Conservation (phyloP, 2,113 vertebrate genomes). For the Calyptommatus sinebrachiatus region DNA sequence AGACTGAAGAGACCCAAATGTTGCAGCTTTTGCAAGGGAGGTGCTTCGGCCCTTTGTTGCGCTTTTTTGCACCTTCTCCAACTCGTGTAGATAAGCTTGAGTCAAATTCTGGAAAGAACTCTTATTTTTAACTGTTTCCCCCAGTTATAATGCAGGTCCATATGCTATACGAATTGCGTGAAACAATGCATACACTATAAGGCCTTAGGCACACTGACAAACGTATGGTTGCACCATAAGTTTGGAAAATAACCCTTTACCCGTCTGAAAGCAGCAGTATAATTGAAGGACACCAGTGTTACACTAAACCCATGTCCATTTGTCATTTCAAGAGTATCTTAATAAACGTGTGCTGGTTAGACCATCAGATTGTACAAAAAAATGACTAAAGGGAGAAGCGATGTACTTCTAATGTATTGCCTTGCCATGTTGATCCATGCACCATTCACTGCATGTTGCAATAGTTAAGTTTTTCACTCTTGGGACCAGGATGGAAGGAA, state of each 20-base stretch:
- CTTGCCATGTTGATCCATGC: not conserved
- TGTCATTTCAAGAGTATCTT: too few species aligned
- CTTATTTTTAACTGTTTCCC: not conserved
- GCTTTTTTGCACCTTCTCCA: too few species aligned
- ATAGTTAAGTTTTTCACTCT: not conserved
- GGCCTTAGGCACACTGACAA: too few species aligned
- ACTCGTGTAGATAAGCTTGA: not conserved
- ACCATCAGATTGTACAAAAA: not conserved
- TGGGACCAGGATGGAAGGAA: not conserved
- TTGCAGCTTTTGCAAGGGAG: too few species aligned
- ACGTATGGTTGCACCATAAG: not conserved
- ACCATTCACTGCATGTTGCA: not conserved
- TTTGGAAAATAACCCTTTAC: not conserved
- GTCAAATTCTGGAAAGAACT: not conserved
- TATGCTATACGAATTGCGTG: not conserved
- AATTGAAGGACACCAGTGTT: not conserved
- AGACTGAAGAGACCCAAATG: too few species aligned
- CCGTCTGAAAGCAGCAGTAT: not conserved
- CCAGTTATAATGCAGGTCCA: not conserved
- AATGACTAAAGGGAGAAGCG: not conserved
- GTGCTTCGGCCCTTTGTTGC: too few species aligned
- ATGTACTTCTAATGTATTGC: too few species aligned
- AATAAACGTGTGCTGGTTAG: too few species aligned
- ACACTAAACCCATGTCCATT: conserved; percentile 1
- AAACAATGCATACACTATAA: too few species aligned